phyloP scores from a whole-genome alignment of 2,888 invertebrate species.

The Ephialtes manifestator region DNA sequence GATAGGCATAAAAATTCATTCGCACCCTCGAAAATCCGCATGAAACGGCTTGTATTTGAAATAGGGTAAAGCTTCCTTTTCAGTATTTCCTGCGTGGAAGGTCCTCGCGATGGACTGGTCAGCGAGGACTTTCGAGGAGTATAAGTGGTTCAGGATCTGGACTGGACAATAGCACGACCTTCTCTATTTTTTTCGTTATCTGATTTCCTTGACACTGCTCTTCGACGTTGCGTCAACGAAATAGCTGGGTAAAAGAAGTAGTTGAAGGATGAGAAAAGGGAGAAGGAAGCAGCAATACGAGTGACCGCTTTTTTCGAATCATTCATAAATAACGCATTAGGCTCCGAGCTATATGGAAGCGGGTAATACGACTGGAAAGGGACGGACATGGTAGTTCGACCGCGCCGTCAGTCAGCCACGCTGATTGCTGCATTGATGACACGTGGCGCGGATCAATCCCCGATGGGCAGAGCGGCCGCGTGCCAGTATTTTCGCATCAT shows the following conservation, averaged over 20 bases:
- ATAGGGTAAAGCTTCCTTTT: conserved; percentile 52
- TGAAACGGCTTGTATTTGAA: conserved; percentile 45
- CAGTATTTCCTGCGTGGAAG: conserved; percentile 47
- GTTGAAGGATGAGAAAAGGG: conserved; percentile 20
- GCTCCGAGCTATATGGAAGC: conserved; percentile 72
- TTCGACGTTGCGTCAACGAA: conserved; percentile 36
- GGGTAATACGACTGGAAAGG: conserved; percentile 48
- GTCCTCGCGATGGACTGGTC: conserved; percentile 55
- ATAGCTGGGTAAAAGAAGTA: background rate
- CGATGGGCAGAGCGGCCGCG: conserved; percentile 79
- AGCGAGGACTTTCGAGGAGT: too few relatives aligned
- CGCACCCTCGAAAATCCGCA: conserved; percentile 66
- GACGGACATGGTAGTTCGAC: conserved; percentile 62
- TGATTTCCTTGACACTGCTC: conserved; percentile 57
- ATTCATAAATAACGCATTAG: conserved; percentile 85
- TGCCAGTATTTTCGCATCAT: conserved; percentile 85
- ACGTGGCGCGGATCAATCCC: conserved; percentile 85
- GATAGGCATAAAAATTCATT: conserved; percentile 81
- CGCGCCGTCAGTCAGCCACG: conserved; percentile 82
- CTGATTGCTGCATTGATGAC: conserved; percentile 85
- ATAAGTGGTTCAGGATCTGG: conserved; percentile 61
- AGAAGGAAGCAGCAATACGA: conserved; percentile 68
- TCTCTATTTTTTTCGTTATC: conserved; percentile 55
- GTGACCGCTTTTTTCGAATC: conserved; percentile 83
- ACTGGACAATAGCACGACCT: conserved; percentile 62